Evolutionary conservation across 1,140 invertebrate species (phyloP).

Genomic region (Andrena cerasifolii): DNA sequence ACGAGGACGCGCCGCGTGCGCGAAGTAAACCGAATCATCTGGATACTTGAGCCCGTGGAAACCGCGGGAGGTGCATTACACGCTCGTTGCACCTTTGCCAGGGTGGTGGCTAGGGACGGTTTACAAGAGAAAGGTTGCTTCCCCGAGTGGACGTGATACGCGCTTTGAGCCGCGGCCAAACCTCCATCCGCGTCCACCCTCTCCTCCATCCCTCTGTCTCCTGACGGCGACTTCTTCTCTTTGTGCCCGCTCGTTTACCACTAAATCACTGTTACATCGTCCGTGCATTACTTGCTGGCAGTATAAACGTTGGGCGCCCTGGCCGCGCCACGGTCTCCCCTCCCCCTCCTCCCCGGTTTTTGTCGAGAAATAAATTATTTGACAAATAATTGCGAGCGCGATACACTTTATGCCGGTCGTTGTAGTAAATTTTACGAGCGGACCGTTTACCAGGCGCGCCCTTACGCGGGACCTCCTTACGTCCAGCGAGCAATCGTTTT

Average conservation of each 20-base stretch:
- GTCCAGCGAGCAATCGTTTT: slow-evolving; percentile 37
- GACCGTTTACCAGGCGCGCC: slow-evolving; percentile 13
- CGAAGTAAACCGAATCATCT: slow-evolving; percentile 62
- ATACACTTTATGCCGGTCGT: slow-evolving; percentile 53
- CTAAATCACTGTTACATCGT: slow-evolving; percentile 63
- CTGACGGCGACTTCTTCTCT: slow-evolving; percentile 48
- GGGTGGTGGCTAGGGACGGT: slow-evolving; percentile 29
- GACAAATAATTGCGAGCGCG: slow-evolving; percentile 59
- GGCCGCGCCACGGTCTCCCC: neutral
- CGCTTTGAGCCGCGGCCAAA: slow-evolving; percentile 67
- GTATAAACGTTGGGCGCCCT: slow-evolving; percentile 38
- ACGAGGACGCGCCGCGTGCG: slow-evolving; percentile 8
- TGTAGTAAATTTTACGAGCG: slow-evolving; percentile 56
- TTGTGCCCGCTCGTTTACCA: slow-evolving; percentile 55
- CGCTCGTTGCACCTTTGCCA: slow-evolving; percentile 58
- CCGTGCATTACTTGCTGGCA: slow-evolving; percentile 46
- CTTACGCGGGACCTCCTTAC: slow-evolving; percentile 14
- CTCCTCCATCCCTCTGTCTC: no score
- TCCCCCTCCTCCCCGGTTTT: slow-evolving; percentile 23
- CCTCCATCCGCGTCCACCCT: slow-evolving; percentile 29
- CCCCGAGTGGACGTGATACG: slow-evolving; percentile 59
- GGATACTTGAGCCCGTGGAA: slow-evolving; percentile 62
- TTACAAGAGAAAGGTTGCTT: slow-evolving; percentile 51
- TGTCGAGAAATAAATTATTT: slow-evolving; percentile 64
- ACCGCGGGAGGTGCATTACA: slow-evolving; percentile 63